Percentiles rank a stretch among this genome's conserved stretches.
Conservation (phyloP, 2,797 vertebrate species). For the Myotis planiceps region DNA sequence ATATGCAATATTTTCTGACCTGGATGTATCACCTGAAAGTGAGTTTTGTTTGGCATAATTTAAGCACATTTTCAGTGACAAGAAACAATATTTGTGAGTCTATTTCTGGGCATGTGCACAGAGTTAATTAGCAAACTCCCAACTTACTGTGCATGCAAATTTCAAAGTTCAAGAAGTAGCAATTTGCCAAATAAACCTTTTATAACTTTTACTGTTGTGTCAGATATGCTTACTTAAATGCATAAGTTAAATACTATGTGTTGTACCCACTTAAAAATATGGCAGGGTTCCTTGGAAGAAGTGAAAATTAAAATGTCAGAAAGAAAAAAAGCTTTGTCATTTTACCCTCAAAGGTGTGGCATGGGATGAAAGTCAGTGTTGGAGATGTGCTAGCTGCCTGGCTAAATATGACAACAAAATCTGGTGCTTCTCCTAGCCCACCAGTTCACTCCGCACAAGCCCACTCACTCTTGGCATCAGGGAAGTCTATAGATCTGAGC, state of each 20-base stretch:
- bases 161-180: constrained; percentile 75
- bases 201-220: constrained; percentile 72
- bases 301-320: constrained; percentile 73
- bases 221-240: constrained; percentile 70
- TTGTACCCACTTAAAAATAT: constrained; percentile 65
- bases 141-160: constrained; percentile 62
- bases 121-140: constrained; percentile 73
- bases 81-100: constrained; percentile 64
- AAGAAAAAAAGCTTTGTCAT: constrained; percentile 37
- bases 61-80: constrained; percentile 62
- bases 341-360: neutral
- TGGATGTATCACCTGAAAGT: constrained; percentile 33
- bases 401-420: neutral
- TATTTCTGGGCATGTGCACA: constrained; percentile 56
- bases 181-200: constrained; percentile 70
- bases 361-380: neutral
- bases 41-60: constrained; percentile 15
- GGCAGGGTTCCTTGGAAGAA: constrained; percentile 55
- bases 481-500: neutral
- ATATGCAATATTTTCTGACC: constrained; percentile 43
- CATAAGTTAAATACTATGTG: constrained; percentile 69
- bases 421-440: neutral
- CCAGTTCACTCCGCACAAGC: neutral
- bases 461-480: neutral
- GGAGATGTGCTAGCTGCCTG: neutral